Evolutionary conservation across 2,888 invertebrate species (phyloP).

Genomic region (Hoplodrina blanda): DNA sequence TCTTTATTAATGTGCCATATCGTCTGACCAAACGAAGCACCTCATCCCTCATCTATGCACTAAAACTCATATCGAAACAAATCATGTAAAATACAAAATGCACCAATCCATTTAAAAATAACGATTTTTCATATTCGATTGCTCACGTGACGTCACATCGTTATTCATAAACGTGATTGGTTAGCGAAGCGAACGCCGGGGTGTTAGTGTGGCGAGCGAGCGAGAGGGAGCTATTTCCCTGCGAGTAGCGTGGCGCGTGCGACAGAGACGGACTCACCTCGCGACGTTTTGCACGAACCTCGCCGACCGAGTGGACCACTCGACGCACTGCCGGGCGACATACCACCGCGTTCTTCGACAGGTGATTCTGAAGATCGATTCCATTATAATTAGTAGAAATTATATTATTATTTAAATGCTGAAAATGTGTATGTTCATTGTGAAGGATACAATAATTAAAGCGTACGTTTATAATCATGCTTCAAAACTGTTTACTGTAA

Average conservation of each 20-base stretch:
- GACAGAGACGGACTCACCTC: slow-evolving; percentile 91
- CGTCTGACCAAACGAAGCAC: background rate
- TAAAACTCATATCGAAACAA: slow-evolving; percentile 41
- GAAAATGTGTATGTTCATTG: slow-evolving; percentile 26
- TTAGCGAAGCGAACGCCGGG: slow-evolving; percentile 67
- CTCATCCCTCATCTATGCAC: background rate
- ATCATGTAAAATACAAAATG: slow-evolving; percentile 49
- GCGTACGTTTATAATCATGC: slow-evolving; percentile 51
- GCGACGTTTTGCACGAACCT: slow-evolving; percentile 96
- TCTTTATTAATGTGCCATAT: background rate
- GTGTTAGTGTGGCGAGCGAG: slow-evolving; percentile 70
- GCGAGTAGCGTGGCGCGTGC: slow-evolving; percentile 47
- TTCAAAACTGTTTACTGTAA: slow-evolving; percentile 32
- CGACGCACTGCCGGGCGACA: slow-evolving; percentile 93
- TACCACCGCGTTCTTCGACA: slow-evolving; percentile 93
- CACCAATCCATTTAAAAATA: slow-evolving; percentile 42
- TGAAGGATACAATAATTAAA: slow-evolving; percentile 35
- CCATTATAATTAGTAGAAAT: slow-evolving; percentile 9
- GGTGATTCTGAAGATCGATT: slow-evolving; percentile 91
- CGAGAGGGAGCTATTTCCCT: slow-evolving; percentile 51
- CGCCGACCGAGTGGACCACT: slow-evolving; percentile 94
- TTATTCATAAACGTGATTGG: slow-evolving; percentile 58
- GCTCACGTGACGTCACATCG: slow-evolving; percentile 7
- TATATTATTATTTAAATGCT: background rate
- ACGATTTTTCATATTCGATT: background rate